These are phyloP conservation scores for Formica selysi DNA, from an alignment of 1,140 invertebrate species.

Conservation along the genomic window DNA sequence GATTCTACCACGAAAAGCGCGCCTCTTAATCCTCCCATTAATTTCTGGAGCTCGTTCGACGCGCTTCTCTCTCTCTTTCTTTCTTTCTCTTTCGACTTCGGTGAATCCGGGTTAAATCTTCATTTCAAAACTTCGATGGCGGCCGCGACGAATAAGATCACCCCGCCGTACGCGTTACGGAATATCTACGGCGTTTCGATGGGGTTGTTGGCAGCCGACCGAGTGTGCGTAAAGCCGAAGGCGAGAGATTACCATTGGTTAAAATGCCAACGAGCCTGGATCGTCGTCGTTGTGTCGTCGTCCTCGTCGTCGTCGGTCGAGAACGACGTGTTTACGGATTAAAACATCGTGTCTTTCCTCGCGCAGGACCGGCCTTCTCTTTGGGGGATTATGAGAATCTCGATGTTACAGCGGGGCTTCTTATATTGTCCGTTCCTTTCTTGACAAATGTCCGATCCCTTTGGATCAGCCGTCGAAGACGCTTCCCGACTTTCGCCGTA, in stretches of 20 bases:
- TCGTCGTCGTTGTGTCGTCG: constrained; percentile 28
- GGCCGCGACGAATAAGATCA: constrained; percentile 73
- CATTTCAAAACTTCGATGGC: constrained; percentile 56
- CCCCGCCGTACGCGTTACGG: constrained; percentile 14
- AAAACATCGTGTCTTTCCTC: constrained; percentile 72
- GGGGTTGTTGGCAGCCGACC: constrained; percentile 44
- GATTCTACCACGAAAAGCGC: constrained; percentile 4
- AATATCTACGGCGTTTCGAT: constrained; percentile 24
- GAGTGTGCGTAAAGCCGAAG: constrained; percentile 64
- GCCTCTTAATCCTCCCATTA: constrained; percentile 50
- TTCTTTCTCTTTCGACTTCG: constrained; percentile 7
- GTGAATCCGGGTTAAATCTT: constrained; percentile 54
- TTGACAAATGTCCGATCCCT: constrained; percentile 70
- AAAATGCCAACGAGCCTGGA: constrained; percentile 52
- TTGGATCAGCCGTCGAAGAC: constrained; percentile 58
- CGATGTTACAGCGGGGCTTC: constrained; percentile 66
- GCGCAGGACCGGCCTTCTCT: constrained; percentile 67
- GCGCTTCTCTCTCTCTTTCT: background rate
- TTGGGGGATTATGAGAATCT: constrained; percentile 77
- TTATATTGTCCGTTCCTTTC: constrained; percentile 54
- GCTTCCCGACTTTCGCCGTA: constrained; percentile 55
- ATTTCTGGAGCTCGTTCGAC: constrained; percentile 36
- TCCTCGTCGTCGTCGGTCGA: constrained; percentile 42
- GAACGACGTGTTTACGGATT: constrained; percentile 81
- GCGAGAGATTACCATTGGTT: constrained; percentile 68